Base-by-base conservation (phyloP, 2,888 invertebrate genomes). In the Eupithecia pulchellata region DNA sequence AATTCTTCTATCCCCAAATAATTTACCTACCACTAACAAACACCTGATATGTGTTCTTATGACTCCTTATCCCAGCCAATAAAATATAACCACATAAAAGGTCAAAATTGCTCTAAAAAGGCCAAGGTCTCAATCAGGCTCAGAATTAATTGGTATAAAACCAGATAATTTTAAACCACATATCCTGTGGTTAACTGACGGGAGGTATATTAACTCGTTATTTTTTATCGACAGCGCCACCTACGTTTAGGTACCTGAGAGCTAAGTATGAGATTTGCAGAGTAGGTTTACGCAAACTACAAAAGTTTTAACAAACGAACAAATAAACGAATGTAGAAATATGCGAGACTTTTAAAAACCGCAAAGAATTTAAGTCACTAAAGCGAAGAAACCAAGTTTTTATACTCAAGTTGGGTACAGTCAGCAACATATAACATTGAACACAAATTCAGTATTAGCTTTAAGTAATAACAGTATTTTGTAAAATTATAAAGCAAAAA, bases 201-300 rank as follows among this genome's bases (percentile, higher is more conserved):
- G 61, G 36, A 63, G 30, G 61, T 55, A 63, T 60, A 72, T 72
- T 72, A 72, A 69, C 63, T 72, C 64, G 69, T 72, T 63, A 58
- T 60, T 57, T 61, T 42, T 32, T 65, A 55, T 66, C 63, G 66
- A 60, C 68, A 72, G 64, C 52, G 1, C 71, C 62, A 55, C 34
- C 61, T 34, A 32, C 61, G 20, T 61, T 61, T 61, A 13, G 61
- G 14, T 57, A 29, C 29, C 25, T 52, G 52, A 25, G 25, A 25
- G 8, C 52, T 25, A 25, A 30, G 29, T 57, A 29, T 57, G 29
- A 57, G 17, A 17, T 57, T 57, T 57, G 57, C 13, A 14, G 27
- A n/a, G 8, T 39, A 42, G 1, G 1, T 42, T n/a, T n/a, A 42
- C 6, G 4, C 1, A 0, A n/a, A 6, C n/a, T 42, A 8, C 8